Evolutionary conservation across 1,140 invertebrate species (phyloP), one percentile per base, ranked within the genome.

Genomic region (Lepeophtheirus salmonis): DNA sequence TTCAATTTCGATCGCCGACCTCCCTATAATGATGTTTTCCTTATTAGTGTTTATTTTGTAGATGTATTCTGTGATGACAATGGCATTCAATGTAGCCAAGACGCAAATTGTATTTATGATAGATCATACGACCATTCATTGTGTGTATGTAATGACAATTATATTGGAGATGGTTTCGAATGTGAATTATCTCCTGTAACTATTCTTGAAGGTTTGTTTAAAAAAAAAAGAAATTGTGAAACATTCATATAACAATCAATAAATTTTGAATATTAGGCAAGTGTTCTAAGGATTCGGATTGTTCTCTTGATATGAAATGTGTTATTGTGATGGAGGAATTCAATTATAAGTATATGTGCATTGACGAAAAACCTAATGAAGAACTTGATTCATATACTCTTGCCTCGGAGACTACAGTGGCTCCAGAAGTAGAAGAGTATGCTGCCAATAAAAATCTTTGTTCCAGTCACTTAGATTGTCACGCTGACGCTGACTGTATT

Each of bases 401-500:
- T 10, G 6, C 30, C n/a, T 41, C 30, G n/a, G 30, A 41, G 30
- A 41, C 30, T 41, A n/a, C 6, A n/a, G 30, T 41, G 6, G 30
- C 30, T 41, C 30, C 30, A 41, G 30, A 41, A n/a, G 30, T 41
- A 6, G 30, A 41, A 10, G n/a, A n/a, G n/a, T n/a, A n/a, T n/a
- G n/a, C n/a, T n/a, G n/a, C n/a, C n/a, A 6, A 41, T 41, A 6
- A 56, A 66, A 65, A 67, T 63, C 62, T 60, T 30, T 67, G 66
- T 53, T 58, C 41, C 50, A 63, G 41, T 55, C 65, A 65, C 52
- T 52, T 63, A 16, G 69, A 74, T 63, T 84, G 82, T 67, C 75
- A 80, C 64, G 61, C 68, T 1, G 76, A 80, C 68, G 82, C 78
- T 0, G 73, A 77, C 20, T 84, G 82, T 67, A 56, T 75, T 0